phyloP scores from a whole-genome alignment of 2,888 invertebrate genomes.

The Lasius platythorax region DNA sequence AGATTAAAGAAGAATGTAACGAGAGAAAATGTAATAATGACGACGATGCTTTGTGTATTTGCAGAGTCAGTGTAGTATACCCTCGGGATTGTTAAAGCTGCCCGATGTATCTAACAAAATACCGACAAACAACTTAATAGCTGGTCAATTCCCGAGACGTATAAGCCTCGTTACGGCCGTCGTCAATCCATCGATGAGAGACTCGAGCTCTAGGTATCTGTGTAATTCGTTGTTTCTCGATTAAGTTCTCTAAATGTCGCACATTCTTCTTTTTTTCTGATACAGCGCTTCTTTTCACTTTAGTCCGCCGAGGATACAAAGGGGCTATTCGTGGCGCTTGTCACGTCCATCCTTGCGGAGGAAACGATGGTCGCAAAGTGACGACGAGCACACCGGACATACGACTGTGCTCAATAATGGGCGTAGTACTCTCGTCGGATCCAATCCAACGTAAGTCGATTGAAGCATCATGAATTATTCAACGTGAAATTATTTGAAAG shows the following conservation, averaged over 20 bases:
- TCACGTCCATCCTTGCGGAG: slow-evolving; percentile 92
- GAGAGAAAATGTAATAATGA: slow-evolving; percentile 33
- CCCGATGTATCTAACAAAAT: slow-evolving; percentile 88
- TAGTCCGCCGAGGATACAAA: slow-evolving; percentile 87
- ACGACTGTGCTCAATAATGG: slow-evolving; percentile 85
- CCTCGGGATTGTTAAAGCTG: slow-evolving; percentile 89
- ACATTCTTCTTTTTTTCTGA: neutral
- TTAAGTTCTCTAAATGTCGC: neutral
- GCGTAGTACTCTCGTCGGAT: slow-evolving; percentile 81
- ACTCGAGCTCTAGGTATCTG: slow-evolving; percentile 78
- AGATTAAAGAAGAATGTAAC: neutral
- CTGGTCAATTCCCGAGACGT: slow-evolving; percentile 80
- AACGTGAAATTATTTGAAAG: neutral
- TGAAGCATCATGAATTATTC: neutral
- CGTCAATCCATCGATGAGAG: slow-evolving; percentile 81
- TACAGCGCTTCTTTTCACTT: neutral
- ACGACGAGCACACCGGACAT: slow-evolving; percentile 86
- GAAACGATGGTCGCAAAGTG: slow-evolving; percentile 84
- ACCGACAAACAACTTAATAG: slow-evolving; percentile 84
- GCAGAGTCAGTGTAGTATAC: slow-evolving; percentile 88
- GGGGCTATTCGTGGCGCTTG: slow-evolving; percentile 92
- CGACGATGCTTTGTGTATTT: slow-evolving; percentile 33
- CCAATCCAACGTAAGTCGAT: slow-evolving; percentile 80
- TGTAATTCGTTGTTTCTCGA: neutral
- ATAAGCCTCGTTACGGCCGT: slow-evolving; percentile 82